Evolutionary conservation across 2,888 invertebrate genomes (phyloP), one percentile per base, ranked within the genome.

Genomic region (Dromius quadrimaculatus): DNA sequence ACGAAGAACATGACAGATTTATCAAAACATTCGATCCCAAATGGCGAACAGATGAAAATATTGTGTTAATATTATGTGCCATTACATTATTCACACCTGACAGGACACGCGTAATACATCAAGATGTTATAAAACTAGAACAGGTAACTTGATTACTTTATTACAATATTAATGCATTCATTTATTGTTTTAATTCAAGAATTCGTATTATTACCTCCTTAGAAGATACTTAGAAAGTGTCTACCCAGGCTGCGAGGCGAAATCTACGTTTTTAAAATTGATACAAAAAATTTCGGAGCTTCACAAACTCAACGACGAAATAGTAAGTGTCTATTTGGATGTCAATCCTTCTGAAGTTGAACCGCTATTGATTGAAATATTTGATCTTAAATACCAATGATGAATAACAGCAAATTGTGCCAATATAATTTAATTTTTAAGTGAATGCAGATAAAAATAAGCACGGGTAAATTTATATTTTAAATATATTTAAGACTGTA

Each of bases 251-350:
- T 94, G 93, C 79, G 94, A 95, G 79, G 95, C 95, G 0, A 92
- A 93, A 78, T 92, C 93, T 11, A 92, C 91, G 72, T 96, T 94
- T 84, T 84, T 94, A 19, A 92, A 93, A 78, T 85, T 98, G 71
- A 93, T 97, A 74, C 92, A 94, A 84, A 96, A 95, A 85, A 92
- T 97, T 76, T 89, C 92, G 20, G 97, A 97, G 79, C 88, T 98
- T 17, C 91, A 94, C 75, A 90, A 90, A 78, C 85, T 97, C 63
- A 94, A 95, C 72, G 95, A 95, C 76, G 93, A 94, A 76, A 91
- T 97, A n/a, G 93, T 97, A 5, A 91, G 92, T 36, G 94, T 97
- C 2, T 94, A 96, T 81, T 86, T 97, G 20, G 94, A 97, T 82
- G 94, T 96, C 0, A 95, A 97, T 85, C 96, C 97, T 23, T 87